A percentile compares a stretch with the other conserved stretches of the same genome.
phyloP scores from a whole-genome alignment of 2,888 invertebrate genomes.

The Halictus ligatus region DNA sequence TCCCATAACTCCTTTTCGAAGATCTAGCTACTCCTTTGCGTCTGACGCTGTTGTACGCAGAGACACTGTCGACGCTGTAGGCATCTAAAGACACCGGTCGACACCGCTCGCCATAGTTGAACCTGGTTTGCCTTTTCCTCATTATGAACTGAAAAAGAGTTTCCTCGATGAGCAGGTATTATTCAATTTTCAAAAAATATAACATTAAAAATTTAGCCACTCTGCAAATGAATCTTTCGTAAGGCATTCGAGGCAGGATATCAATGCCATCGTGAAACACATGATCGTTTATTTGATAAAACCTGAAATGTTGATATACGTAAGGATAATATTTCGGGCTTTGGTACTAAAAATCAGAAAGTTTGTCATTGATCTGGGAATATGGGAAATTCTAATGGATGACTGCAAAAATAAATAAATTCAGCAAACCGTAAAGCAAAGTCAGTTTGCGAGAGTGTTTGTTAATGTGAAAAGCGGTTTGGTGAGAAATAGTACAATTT shows the following conservation, averaged over 20 bases:
- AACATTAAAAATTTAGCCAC: not conserved
- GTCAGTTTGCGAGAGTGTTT: not conserved
- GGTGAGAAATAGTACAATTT: not conserved
- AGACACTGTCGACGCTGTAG: slow-evolving; percentile 95
- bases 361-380: not conserved
- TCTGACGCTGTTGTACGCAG: slow-evolving; percentile 91
- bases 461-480: not conserved
- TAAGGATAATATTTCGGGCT: not conserved
- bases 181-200: not conserved
- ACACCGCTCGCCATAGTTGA: slow-evolving; percentile 94
- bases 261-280: not conserved
- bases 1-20: slow-evolving; percentile 95
- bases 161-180: not conserved
- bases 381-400: not conserved
- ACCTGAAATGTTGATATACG: not conserved
- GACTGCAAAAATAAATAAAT: not conserved
- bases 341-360: too few species aligned
- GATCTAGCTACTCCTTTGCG: slow-evolving; percentile 90
- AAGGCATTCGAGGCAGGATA: not conserved
- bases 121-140: slow-evolving; percentile 92
- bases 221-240: not conserved
- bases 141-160: slow-evolving; percentile 88
- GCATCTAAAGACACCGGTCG: slow-evolving; percentile 95
- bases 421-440: not conserved
- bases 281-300: not conserved